phyloP scores from a whole-genome alignment of 2,113 vertebrate species.

The Hyla sarda region DNA sequence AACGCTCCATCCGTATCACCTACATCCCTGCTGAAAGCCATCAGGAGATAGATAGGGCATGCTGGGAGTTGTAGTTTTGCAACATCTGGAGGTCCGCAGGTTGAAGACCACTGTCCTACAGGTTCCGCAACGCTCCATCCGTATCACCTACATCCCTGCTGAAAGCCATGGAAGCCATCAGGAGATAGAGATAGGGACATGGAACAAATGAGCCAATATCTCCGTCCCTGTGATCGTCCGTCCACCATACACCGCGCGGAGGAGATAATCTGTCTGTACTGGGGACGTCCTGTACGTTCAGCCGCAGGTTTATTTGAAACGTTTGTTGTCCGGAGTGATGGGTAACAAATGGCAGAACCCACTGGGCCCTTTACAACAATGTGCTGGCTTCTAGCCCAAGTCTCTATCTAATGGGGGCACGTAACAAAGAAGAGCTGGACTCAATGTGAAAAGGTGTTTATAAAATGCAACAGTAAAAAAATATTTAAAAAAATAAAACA shows the following conservation, averaged over 20 bases:
- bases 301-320: not conserved
- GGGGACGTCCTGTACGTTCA: not conserved
- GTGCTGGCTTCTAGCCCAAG: not conserved
- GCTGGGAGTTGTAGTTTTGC: too few species aligned
- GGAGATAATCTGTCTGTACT: constrained; percentile 31
- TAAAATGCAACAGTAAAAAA: not conserved
- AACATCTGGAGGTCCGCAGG: too few species aligned
- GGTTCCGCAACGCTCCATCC: not conserved
- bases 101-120: too few species aligned
- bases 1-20: not conserved
- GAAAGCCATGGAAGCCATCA: constrained; percentile 35
- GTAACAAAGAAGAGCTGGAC: not conserved
- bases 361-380: not conserved
- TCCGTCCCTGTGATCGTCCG: constrained; percentile 8
- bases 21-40: not conserved
- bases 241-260: not conserved
- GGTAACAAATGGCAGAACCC: constrained; percentile 46
- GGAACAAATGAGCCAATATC: not conserved
- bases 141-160: fast-evolving
- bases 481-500: too few species aligned
- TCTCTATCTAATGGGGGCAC: not conserved
- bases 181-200: not conserved
- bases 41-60: too few species aligned
- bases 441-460: not conserved
- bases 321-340: constrained; percentile 23